Percentiles rank a stretch among this genome's conserved stretches.
These are phyloP conservation scores for Cirrhinus mrigala DNA, from an alignment of 2,797 vertebrate genomes.

Conservation along the genomic window DNA sequence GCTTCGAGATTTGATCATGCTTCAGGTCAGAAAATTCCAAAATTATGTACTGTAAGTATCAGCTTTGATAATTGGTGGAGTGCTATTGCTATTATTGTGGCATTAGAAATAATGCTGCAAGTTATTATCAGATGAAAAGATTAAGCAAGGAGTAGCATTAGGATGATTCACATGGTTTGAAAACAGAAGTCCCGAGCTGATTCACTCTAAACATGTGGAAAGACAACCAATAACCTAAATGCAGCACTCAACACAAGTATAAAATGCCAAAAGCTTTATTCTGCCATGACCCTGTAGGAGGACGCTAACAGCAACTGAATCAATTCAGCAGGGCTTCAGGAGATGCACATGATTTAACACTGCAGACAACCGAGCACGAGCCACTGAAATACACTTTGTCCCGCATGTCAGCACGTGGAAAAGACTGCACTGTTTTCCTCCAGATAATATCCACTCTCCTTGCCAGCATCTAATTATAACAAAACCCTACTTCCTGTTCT, in stretches of 20 bases:
- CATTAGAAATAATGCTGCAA: too few relatives aligned
- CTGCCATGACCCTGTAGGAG: not conserved
- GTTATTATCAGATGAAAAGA: not conserved
- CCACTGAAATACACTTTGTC: conserved; percentile 31
- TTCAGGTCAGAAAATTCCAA: not conserved
- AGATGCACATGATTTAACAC: conserved; percentile 28
- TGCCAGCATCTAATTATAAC: conserved; percentile 45
- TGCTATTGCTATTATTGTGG: not conserved
- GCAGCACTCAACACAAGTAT: not conserved
- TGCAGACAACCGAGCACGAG: conserved; percentile 8
- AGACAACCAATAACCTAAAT: not conserved
- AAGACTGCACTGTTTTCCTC: conserved; percentile 22
- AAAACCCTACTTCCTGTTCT: conserved; percentile 30
- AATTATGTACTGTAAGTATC: not conserved
- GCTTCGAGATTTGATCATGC: not conserved
- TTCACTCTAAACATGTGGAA: not conserved
- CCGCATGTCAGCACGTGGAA: conserved; percentile 46
- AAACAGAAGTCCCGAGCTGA: not conserved
- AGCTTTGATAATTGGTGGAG: not conserved
- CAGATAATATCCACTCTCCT: conserved; percentile 33
- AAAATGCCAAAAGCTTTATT: not conserved
- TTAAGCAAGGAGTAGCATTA: not conserved
- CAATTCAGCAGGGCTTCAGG: conserved; percentile 1
- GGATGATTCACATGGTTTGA: not conserved
- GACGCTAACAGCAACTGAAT: not conserved